phyloP scores from a whole-genome alignment of 2,888 invertebrate species.

The Cephus runcator region DNA sequence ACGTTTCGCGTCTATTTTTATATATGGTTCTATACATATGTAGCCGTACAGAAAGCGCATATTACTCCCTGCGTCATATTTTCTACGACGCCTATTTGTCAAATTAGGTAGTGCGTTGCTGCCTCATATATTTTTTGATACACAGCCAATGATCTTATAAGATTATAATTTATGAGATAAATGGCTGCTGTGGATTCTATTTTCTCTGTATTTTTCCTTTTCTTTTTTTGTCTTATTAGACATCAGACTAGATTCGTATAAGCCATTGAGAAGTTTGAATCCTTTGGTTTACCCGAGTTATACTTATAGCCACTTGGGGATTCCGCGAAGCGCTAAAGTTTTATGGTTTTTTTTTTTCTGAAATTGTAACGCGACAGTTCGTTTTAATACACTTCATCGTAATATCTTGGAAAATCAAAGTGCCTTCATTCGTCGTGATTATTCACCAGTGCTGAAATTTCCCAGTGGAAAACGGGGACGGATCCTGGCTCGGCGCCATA shows the following conservation, averaged over 20 bases:
- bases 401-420: neutral
- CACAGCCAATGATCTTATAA: neutral
- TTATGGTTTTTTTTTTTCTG: neutral
- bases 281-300: neutral
- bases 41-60: neutral
- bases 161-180: neutral
- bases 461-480: constrained; percentile 11
- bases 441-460: neutral
- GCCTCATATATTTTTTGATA: neutral
- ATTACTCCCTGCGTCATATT: neutral
- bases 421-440: neutral
- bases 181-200: neutral
- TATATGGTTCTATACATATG: neutral
- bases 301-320: neutral
- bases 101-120: neutral
- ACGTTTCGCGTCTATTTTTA: neutral
- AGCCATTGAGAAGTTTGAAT: neutral
- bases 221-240: neutral
- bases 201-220: neutral
- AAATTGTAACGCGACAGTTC: neutral
- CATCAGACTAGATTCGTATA: neutral
- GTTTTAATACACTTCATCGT: neutral
- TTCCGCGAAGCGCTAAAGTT: neutral
- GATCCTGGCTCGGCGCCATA: constrained; percentile 38
- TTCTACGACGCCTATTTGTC: neutral